Percentiles rank a stretch among this genome's conserved stretches.
These are phyloP conservation scores for Acrocephalus arundinaceus DNA, from an alignment of 2,113 vertebrate species.

Conservation along the genomic window DNA sequence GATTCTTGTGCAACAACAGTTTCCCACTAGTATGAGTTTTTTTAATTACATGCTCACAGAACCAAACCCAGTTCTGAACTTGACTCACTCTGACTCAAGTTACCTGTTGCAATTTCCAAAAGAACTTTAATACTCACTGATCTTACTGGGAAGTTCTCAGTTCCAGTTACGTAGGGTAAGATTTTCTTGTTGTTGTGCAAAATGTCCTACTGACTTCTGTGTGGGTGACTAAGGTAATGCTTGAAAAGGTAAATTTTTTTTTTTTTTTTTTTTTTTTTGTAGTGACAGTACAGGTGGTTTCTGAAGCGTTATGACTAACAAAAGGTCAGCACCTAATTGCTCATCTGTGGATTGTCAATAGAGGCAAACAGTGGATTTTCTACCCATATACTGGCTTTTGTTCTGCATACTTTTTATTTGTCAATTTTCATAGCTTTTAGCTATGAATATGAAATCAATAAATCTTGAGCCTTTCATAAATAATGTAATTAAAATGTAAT, in stretches of 20 bases:
- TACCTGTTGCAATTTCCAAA: not conserved
- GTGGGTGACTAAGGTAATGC: not conserved
- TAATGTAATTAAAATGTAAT: not conserved
- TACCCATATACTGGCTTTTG: not conserved
- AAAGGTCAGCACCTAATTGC: not conserved
- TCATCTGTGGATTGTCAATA: not conserved
- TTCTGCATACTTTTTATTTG: not conserved
- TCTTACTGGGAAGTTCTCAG: not conserved
- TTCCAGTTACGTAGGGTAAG: not conserved
- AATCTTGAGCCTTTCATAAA: not conserved
- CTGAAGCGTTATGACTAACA: not conserved
- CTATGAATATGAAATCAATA: not conserved
- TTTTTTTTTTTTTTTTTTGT: not conserved
- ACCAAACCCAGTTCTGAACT: constrained; percentile 22
- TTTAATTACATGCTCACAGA: constrained; percentile 13
- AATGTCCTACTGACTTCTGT: not conserved
- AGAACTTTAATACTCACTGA: not conserved
- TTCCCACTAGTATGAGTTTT: not conserved
- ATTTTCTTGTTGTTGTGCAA: not conserved
- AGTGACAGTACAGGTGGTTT: not conserved
- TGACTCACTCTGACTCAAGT: constrained; percentile 49
- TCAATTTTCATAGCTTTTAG: not conserved
- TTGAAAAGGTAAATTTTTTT: not conserved
- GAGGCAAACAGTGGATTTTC: not conserved
- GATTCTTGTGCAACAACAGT: not conserved